A percentile compares a stretch with the other conserved stretches of the same genome.
phyloP scores from a whole-genome alignment of 2,797 vertebrate species.

The Silurus lanzhouensis region DNA sequence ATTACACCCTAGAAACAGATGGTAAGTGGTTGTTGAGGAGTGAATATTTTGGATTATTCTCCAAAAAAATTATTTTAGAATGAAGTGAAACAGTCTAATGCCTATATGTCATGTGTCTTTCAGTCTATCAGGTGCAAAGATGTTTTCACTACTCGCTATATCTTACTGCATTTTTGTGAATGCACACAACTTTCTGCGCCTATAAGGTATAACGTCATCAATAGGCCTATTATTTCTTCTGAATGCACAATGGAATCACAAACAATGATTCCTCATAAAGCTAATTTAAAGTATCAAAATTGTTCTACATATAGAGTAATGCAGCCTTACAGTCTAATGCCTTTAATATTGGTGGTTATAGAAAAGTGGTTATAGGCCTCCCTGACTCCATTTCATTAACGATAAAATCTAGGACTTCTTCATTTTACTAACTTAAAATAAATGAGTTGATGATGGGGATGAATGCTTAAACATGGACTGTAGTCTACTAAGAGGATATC shows the following conservation, averaged over 20 bases:
- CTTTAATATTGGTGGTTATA: background rate
- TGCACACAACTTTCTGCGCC: background rate
- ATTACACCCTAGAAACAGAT: too few relatives aligned
- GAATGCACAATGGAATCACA: too few relatives aligned
- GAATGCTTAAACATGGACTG: background rate
- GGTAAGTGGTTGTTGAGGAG: too few relatives aligned
- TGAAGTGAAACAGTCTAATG: background rate
- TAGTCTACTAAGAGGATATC: background rate
- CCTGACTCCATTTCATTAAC: background rate
- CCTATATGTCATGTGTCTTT: background rate
- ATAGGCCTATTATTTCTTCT: background rate
- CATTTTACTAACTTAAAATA: background rate
- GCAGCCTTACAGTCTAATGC: conserved; percentile 11
- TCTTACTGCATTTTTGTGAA: background rate
- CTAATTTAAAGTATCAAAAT: conserved; percentile 18
- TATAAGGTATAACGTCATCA: background rate
- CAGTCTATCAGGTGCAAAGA: background rate
- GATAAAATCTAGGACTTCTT: background rate
- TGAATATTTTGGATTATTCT: too few relatives aligned
- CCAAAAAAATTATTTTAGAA: background rate
- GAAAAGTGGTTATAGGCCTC: background rate
- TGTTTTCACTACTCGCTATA: background rate
- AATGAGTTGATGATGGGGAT: background rate
- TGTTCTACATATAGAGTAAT: conserved; percentile 22
- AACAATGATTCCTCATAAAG: conserved; percentile 25